Evolutionary conservation across 2,797 vertebrate species (phyloP), one percentile per base, ranked within the genome.

Genomic region (Sebastes oblongus): DNA sequence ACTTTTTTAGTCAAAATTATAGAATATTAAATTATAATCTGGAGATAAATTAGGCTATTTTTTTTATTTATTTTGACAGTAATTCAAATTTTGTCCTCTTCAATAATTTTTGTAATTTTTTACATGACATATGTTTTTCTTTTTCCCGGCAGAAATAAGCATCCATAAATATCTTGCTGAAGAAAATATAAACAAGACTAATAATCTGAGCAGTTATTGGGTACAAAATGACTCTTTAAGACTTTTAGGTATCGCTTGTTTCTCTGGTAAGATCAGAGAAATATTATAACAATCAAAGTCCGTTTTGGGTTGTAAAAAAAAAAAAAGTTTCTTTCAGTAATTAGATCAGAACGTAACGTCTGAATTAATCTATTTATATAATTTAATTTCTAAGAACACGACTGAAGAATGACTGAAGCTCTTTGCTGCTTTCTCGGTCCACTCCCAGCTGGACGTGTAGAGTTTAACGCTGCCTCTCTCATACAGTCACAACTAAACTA

Each of bases 21-120:
- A 39, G 36, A 39, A 39, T 39, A 39, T 14, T 39, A 39, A 39
- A 0, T 39, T 1, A 39, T 39, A 39, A 39, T 39, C 0, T 39
- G 0, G 36, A 39, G 12, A 14, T 39, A 39, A 39, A 0, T 39
- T 39, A 13, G 39, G 39, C 5, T 0, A 3, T 16, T 39, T 39
- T 39, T 39, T 0, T 42, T 42, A 16, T 42, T 42, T 42, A 42
- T 42, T 42, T 36, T 7, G 8, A 46, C 24, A 25, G 39, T 27
- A 27, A 29, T 50, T 46, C 0, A 25, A 18, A 18, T 22, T 58
- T 22, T 58, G 56, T 58, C 13, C 56, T 13, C 11, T 36, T 10
- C 11, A 20, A 30, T 10, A 32, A 14, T 58, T 25, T 36, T 4
- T 27, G 24, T 30, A 7, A 20, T 20, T 36, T 5, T 2, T 54